These are phyloP conservation scores for Drosophila athabasca DNA, from an alignment of 1,140 invertebrate species.

Conservation along the genomic window DNA sequence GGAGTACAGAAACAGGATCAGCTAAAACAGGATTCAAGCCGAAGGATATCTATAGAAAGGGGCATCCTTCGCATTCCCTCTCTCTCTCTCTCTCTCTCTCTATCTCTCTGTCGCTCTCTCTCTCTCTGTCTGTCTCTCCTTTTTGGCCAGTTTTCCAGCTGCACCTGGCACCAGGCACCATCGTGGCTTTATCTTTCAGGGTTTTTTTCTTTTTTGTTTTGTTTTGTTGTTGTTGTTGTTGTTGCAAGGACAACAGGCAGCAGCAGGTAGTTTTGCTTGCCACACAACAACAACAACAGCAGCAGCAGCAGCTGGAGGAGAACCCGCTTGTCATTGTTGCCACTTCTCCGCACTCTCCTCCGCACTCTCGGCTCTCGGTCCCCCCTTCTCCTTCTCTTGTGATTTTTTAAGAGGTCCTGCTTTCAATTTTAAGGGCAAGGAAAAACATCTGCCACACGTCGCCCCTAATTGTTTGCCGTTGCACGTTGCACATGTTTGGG, in stretches of 20 bases:
- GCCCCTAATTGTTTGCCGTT: constrained; percentile 73
- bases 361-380: constrained; percentile 1
- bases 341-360: constrained; percentile 51
- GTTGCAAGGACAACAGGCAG: constrained; percentile 42
- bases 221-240: background rate
- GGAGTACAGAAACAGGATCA: constrained; percentile 35
- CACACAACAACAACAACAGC: constrained; percentile 2
- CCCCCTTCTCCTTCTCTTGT: constrained; percentile 6
- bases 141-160: constrained; percentile 43
- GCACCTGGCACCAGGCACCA: constrained; percentile 62
- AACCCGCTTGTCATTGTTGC: constrained; percentile 62
- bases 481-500: constrained; percentile 59
- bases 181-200: constrained; percentile 41
- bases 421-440: constrained; percentile 36
- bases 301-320: constrained; percentile 20
- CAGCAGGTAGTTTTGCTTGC: constrained; percentile 45
- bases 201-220: background rate
- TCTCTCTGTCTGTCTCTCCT: constrained; percentile 4
- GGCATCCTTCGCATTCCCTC: constrained; percentile 41
- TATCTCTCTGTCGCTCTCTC: constrained; percentile 9
- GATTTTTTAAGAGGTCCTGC: constrained; percentile 63
- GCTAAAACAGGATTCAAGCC: constrained; percentile 44
- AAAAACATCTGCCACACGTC: constrained; percentile 81
- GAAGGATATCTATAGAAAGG: constrained; percentile 68
- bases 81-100: constrained; percentile 2